A percentile compares a stretch with the other conserved stretches of the same genome.
phyloP scores from a whole-genome alignment of 2,888 invertebrate genomes.

The Lingula anatina region DNA sequence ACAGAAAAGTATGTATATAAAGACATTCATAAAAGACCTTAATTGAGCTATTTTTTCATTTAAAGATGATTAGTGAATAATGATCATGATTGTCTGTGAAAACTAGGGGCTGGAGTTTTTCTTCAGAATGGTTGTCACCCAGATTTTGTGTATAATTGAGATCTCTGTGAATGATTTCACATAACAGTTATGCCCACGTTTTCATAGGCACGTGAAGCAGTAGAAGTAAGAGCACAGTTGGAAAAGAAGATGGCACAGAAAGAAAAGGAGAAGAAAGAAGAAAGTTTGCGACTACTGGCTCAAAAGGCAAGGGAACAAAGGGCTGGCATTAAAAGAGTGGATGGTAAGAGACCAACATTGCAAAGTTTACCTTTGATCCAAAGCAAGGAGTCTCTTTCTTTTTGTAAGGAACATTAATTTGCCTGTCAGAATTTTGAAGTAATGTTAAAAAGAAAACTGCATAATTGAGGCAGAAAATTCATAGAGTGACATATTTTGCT shows the following conservation, averaged over 20 bases:
- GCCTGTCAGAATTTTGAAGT: too few relatives aligned
- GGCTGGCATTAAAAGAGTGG: constrained; percentile 66
- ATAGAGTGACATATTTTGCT: too few relatives aligned
- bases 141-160: too few relatives aligned
- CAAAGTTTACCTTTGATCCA: neutral
- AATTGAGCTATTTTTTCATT: neutral
- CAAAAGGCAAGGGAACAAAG: constrained; percentile 93
- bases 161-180: too few relatives aligned
- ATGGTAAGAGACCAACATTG: constrained; percentile 17
- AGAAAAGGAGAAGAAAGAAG: constrained; percentile 97
- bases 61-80: neutral
- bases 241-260: constrained; percentile 95
- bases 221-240: constrained; percentile 91
- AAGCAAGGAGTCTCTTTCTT: too few relatives aligned
- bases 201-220: constrained; percentile 80
- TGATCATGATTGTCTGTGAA: neutral
- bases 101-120: too few relatives aligned
- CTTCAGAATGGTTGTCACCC: too few relatives aligned
- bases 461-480: too few relatives aligned
- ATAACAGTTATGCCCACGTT: too few relatives aligned
- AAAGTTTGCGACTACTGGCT: constrained; percentile 84
- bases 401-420: too few relatives aligned
- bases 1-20: constrained; percentile 65
- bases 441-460: too few relatives aligned
- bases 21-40: neutral